Evolutionary conservation across 2,113 vertebrate species (phyloP).

Genomic region (Anthoscopus minutus): DNA sequence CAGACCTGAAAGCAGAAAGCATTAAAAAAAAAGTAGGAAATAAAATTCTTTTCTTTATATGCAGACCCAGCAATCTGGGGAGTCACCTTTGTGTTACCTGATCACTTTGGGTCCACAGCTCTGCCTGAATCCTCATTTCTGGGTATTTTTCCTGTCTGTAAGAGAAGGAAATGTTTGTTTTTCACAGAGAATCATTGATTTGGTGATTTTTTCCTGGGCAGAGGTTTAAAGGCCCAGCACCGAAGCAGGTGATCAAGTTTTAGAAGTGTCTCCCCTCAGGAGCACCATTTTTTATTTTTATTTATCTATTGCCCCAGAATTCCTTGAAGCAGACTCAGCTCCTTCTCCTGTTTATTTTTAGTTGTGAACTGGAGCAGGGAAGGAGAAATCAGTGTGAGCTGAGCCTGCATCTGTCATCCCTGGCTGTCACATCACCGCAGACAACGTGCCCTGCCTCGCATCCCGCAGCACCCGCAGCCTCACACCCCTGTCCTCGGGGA

Average conservation of each 20-base stretch:
- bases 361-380: not conserved
- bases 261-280: not conserved
- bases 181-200: not conserved
- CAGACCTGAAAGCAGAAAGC: not conserved
- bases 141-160: not conserved
- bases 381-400: not conserved
- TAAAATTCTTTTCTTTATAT: not conserved
- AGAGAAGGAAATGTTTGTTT: not conserved
- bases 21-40: not conserved
- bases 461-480: accelerated
- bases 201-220: not conserved
- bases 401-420: not conserved
- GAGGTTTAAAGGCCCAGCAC: not conserved
- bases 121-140: not conserved
- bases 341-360: conserved; percentile 25
- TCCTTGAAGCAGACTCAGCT: not conserved
- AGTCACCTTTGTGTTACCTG: not conserved
- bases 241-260: not conserved
- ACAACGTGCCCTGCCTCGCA: not conserved
- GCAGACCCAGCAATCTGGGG: not conserved
- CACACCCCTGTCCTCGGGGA: accelerated
- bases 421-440: not conserved
- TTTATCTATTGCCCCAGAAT: not conserved
- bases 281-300: accelerated
- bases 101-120: not conserved